phyloP scores from a whole-genome alignment of 1,140 invertebrate species.

The Mylabris phalerata region DNA sequence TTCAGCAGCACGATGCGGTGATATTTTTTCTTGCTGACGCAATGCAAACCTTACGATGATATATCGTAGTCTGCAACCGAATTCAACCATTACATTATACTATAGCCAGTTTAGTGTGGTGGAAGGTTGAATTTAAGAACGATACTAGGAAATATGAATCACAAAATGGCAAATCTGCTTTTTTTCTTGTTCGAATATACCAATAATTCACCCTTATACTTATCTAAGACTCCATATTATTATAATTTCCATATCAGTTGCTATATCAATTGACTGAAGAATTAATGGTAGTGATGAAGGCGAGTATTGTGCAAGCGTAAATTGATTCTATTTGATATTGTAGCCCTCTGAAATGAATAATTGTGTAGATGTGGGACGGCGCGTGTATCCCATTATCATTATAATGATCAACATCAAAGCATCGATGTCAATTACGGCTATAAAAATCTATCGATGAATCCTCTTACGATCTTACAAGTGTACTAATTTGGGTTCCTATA shows the following conservation, averaged over 20 bases:
- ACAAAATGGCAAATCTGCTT: no score
- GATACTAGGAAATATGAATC: no score
- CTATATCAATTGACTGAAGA: not conserved
- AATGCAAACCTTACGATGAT: no score
- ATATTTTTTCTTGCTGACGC: slow-evolving; percentile 12
- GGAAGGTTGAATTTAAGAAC: no score
- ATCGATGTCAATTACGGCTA: not conserved
- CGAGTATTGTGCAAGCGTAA: slow-evolving; percentile 2
- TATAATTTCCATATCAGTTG: no score
- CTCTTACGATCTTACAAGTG: slow-evolving; percentile 2
- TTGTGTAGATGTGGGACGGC: not conserved
- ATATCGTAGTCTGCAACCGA: no score
- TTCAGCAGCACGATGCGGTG: slow-evolving; percentile 12
- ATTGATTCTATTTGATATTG: slow-evolving; percentile 2
- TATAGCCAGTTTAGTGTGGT: no score
- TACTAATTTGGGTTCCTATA: not conserved
- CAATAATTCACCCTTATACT: no score
- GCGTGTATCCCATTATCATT: not conserved
- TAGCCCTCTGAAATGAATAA: not conserved
- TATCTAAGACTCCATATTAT: no score
- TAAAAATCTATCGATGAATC: not conserved
- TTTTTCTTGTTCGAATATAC: no score
- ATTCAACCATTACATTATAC: no score
- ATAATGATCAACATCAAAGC: not conserved
- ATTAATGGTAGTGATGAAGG: slow-evolving; percentile 2